Evolutionary conservation across 1,140 invertebrate genomes (phyloP).

Genomic region (Elysia chlorotica): DNA sequence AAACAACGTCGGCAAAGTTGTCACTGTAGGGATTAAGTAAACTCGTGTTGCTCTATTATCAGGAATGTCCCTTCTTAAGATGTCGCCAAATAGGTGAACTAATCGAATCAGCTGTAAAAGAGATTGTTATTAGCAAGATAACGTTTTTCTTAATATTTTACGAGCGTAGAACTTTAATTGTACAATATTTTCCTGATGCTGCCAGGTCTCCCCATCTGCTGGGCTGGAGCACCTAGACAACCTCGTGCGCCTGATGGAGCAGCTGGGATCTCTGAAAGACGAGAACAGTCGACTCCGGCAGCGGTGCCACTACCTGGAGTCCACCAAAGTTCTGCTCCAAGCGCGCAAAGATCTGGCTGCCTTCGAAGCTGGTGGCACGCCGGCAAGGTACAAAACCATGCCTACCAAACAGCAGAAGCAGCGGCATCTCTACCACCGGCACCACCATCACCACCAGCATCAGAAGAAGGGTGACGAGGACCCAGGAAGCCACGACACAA

Average conservation of each 20-base stretch:
- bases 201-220: too few relatives aligned
- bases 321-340: conserved; percentile 70
- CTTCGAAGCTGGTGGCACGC: conserved; percentile 33
- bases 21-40: too few relatives aligned
- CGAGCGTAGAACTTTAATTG: too few relatives aligned
- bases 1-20: too few relatives aligned
- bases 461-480: conserved; percentile 7
- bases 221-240: conserved; percentile 78
- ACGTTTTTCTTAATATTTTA: too few relatives aligned
- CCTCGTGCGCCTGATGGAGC: conserved; percentile 75
- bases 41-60: too few relatives aligned
- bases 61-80: too few relatives aligned
- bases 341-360: conserved; percentile 47
- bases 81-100: too few relatives aligned
- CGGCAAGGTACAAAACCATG: conserved; percentile 38
- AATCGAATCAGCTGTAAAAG: too few relatives aligned
- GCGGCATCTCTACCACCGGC: conserved; percentile 19
- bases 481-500: background rate
- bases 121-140: too few relatives aligned
- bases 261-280: conserved; percentile 73
- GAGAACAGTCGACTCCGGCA: conserved; percentile 73
- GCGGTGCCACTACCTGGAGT: conserved; percentile 74
- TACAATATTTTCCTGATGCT: too few relatives aligned
- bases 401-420: conserved; percentile 36
- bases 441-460: conserved; percentile 2